These are phyloP conservation scores for Myotis pilosus DNA, from an alignment of 2,797 vertebrate genomes.

Conservation along the genomic window DNA sequence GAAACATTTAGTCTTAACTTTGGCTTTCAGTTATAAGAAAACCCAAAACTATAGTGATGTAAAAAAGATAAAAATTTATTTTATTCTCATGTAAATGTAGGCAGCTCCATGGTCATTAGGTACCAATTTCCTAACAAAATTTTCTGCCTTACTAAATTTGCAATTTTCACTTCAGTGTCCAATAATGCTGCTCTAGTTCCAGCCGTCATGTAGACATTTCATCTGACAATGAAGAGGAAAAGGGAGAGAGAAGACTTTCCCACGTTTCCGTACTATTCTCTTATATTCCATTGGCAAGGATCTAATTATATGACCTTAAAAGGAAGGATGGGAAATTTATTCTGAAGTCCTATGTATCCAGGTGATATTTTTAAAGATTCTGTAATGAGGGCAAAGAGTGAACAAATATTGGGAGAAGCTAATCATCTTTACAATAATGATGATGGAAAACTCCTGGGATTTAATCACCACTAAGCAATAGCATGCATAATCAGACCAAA, in stretches of 20 bases:
- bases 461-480: neutral
- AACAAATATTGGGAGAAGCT: neutral
- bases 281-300: neutral
- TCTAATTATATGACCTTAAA: neutral
- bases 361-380: neutral
- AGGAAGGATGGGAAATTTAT: neutral
- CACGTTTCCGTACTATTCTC: neutral
- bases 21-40: neutral
- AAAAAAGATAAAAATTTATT: neutral
- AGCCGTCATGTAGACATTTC: neutral
- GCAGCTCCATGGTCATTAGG: neutral
- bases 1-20: neutral
- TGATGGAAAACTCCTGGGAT: neutral
- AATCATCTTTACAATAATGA: neutral
- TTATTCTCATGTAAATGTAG: neutral
- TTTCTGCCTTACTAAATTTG: neutral
- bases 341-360: neutral
- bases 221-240: neutral
- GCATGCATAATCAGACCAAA: neutral
- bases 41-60: neutral
- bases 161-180: neutral
- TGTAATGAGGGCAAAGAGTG: neutral
- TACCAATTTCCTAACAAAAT: neutral
- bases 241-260: neutral
- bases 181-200: neutral